A percentile compares a stretch with the other conserved stretches of the same genome.
Conservation (phyloP, 2,797 vertebrate species). For the Apogon talboti region DNA sequence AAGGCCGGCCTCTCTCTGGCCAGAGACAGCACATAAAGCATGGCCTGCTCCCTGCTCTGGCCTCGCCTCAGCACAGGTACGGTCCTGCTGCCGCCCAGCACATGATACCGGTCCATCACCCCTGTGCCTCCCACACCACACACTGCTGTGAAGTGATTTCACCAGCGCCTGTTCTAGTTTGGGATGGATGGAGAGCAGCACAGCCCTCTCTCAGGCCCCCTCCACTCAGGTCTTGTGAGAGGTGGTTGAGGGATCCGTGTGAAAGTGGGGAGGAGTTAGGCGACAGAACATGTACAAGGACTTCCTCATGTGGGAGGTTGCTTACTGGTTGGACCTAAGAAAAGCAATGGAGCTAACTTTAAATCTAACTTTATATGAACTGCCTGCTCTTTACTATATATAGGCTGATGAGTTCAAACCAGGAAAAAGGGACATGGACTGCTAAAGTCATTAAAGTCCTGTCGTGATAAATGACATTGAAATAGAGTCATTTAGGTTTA, state of each 20-base stretch:
- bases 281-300: slow-evolving; percentile 22
- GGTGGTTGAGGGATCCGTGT: slow-evolving; percentile 26
- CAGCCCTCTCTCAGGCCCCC: background rate
- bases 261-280: slow-evolving; percentile 40
- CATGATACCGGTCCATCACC: slow-evolving; percentile 54
- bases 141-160: slow-evolving; percentile 39
- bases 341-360: slow-evolving; percentile 48
- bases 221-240: slow-evolving; percentile 45
- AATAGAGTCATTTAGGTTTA: too few relatives aligned
- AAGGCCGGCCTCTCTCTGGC: slow-evolving; percentile 59
- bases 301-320: slow-evolving; percentile 56
- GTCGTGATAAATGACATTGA: too few relatives aligned
- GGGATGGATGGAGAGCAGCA: slow-evolving; percentile 31
- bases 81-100: slow-evolving; percentile 36
- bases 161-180: slow-evolving; percentile 44
- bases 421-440: background rate
- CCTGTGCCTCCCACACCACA: background rate
- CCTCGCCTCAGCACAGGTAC: slow-evolving; percentile 9
- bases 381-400: slow-evolving; percentile 20
- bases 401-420: slow-evolving; percentile 9
- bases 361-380: slow-evolving; percentile 25
- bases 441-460: too few relatives aligned
- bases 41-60: slow-evolving; percentile 43
- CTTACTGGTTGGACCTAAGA: slow-evolving; percentile 40
- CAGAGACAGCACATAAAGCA: slow-evolving; percentile 52